Conservation (phyloP, 1,140 invertebrate genomes). For the Lepidurus packardi region DNA sequence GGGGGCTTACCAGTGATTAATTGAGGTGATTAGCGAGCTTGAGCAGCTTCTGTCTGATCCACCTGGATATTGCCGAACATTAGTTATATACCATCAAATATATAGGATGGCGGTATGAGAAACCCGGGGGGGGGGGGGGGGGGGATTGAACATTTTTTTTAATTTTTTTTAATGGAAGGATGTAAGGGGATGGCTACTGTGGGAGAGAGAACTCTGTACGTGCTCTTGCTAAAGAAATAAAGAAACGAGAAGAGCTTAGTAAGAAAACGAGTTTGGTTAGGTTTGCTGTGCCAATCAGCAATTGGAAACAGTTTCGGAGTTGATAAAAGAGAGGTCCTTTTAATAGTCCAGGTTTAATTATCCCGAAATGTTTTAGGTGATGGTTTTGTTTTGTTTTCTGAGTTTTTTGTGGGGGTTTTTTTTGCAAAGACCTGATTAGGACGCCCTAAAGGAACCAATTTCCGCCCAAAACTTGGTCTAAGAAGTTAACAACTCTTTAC, state of each 20-base stretch:
- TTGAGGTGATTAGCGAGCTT: constrained; percentile 1
- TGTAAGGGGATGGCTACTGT: too few relatives aligned
- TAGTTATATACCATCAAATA: not conserved
- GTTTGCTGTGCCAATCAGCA: too few relatives aligned
- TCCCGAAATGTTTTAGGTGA: not conserved
- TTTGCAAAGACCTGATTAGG: not conserved
- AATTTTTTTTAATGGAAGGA: too few relatives aligned
- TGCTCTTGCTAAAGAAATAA: too few relatives aligned
- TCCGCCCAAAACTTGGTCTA: not conserved
- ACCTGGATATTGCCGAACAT: constrained; percentile 7
- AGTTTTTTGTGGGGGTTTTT: too few relatives aligned
- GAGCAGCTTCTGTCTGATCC: constrained; percentile 18
- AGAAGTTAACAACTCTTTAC: not conserved
- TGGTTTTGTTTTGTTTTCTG: not conserved
- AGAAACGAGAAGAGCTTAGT: too few relatives aligned
- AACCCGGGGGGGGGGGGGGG: not conserved
- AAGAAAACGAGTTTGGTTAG: too few relatives aligned
- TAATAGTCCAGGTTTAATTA: constrained; percentile 20
- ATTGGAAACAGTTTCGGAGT: not conserved
- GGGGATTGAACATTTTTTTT: too few relatives aligned
- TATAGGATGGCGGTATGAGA: not conserved
- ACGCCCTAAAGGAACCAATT: not conserved
- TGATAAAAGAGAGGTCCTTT: not conserved
- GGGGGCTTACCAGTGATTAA: not conserved
- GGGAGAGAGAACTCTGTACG: too few relatives aligned